Evolutionary conservation across 1,140 invertebrate species (phyloP).

Genomic region (Zaprionus davidi): DNA sequence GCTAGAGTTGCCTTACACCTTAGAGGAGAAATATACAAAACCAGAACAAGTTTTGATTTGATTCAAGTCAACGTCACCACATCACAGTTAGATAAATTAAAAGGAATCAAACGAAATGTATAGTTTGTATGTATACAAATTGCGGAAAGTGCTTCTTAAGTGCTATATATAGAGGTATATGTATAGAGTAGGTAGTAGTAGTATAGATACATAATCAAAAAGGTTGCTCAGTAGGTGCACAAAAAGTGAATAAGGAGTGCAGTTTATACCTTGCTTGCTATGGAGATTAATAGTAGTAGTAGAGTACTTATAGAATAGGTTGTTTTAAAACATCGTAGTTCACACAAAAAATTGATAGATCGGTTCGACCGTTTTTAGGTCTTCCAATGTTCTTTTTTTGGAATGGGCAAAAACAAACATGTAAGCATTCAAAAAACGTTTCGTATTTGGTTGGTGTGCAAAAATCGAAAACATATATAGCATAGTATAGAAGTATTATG

Average conservation of each 20-base stretch:
- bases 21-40: slow-evolving; percentile 60
- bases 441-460: slow-evolving; percentile 60
- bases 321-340: slow-evolving; percentile 53
- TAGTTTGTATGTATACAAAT: slow-evolving; percentile 32
- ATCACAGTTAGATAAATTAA: slow-evolving; percentile 67
- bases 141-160: slow-evolving; percentile 67
- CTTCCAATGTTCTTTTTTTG: slow-evolving; percentile 21
- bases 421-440: slow-evolving; percentile 81
- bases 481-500: slow-evolving; percentile 35
- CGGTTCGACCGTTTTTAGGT: slow-evolving; percentile 22
- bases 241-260: slow-evolving; percentile 69
- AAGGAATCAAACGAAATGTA: slow-evolving; percentile 31
- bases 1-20: slow-evolving; percentile 55
- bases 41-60: slow-evolving; percentile 60
- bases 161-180: slow-evolving; percentile 39
- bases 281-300: slow-evolving; percentile 33
- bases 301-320: slow-evolving; percentile 59
- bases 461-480: slow-evolving; percentile 68
- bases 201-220: slow-evolving; percentile 42
- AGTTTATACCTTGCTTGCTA: slow-evolving; percentile 71
- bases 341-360: slow-evolving; percentile 63
- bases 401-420: slow-evolving; percentile 74
- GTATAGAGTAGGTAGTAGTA: slow-evolving; percentile 32
- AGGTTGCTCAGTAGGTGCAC: slow-evolving; percentile 71
- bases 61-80: slow-evolving; percentile 73